Evolutionary conservation across 2,113 vertebrate species (phyloP).

Genomic region (Columbina picui): DNA sequence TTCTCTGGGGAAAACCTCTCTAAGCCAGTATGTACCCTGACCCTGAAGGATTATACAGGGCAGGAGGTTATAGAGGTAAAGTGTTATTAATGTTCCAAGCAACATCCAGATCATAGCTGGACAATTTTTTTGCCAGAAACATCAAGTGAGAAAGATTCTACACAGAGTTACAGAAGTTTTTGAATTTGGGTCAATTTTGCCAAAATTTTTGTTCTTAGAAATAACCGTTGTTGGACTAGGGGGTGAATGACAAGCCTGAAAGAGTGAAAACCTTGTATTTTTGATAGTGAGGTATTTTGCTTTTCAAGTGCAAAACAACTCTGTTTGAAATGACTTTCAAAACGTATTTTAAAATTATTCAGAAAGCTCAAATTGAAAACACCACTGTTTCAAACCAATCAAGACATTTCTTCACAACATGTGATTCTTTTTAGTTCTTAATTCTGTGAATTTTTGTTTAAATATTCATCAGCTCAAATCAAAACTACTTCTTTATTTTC

Average conservation of each 20-base stretch:
- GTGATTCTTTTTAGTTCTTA: not conserved
- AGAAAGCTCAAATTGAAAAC: not conserved
- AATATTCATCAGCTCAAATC: not conserved
- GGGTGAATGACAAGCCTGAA: not conserved
- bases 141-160: not conserved
- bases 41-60: not conserved
- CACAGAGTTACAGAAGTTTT: not conserved
- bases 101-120: not conserved
- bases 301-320: not conserved
- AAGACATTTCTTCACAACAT: conserved; percentile 6
- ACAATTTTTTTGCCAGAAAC: not conserved
- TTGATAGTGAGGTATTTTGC: not conserved
- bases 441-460: conserved; percentile 12
- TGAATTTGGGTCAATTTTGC: not conserved
- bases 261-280: not conserved
- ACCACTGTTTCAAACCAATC: not conserved
- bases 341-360: not conserved
- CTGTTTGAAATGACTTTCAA: not conserved
- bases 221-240: not conserved
- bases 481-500: not conserved
- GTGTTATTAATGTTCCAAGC: not conserved
- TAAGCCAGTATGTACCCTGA: not conserved
- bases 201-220: not conserved
- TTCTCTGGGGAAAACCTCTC: not conserved
- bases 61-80: not conserved